These are phyloP conservation scores for Dryomyza anilis DNA, from an alignment of 2,888 invertebrate species.

Conservation along the genomic window DNA sequence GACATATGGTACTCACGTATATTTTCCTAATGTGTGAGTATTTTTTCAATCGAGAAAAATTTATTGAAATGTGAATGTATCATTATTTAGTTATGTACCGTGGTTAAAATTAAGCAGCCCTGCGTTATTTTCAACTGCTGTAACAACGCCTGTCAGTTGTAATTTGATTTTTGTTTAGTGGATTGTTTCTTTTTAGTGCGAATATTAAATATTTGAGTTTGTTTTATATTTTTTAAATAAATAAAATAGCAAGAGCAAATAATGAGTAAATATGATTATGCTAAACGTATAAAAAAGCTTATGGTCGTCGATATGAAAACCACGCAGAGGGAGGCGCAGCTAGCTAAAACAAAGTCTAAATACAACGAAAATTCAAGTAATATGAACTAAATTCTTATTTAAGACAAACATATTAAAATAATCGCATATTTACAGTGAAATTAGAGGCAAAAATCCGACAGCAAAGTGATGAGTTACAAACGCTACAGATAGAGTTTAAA, in stretches of 20 bases:
- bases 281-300: neutral
- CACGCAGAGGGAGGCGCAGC: neutral
- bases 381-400: too few species aligned
- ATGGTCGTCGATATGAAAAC: neutral
- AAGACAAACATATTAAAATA: too few species aligned
- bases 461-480: neutral
- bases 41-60: too few species aligned
- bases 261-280: constrained; percentile 4
- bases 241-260: too few species aligned
- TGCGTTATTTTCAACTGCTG: too few species aligned
- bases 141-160: too few species aligned
- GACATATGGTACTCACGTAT: too few species aligned
- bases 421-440: neutral
- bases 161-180: neutral
- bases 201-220: constrained; percentile 46
- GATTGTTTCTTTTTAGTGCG: neutral
- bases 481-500: neutral
- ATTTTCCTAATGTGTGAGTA: too few species aligned
- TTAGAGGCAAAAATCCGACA: neutral
- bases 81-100: too few species aligned
- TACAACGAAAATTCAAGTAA: neutral
- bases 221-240: too few species aligned
- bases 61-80: too few species aligned
- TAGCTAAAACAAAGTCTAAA: neutral
- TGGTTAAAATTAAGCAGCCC: too few species aligned